A percentile compares a stretch with the other conserved stretches of the same genome.
phyloP scores from a whole-genome alignment of 92 coral and sea anemone species.

The Actinostola sp. region DNA sequence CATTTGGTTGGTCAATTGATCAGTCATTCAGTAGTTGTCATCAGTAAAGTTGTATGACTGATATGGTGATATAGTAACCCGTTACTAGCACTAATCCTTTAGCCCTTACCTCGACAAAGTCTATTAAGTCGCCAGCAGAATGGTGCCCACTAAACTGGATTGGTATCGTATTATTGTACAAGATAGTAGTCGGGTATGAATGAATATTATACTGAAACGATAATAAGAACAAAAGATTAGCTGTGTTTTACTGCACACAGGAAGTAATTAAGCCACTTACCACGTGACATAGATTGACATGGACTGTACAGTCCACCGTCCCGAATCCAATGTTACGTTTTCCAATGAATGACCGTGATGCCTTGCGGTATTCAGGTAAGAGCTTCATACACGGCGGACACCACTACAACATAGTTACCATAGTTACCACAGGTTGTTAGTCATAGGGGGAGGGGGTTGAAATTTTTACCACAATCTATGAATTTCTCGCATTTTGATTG shows the following conservation, averaged over 20 bases:
- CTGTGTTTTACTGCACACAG: neutral
- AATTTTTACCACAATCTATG: no score
- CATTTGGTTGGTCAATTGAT: no score
- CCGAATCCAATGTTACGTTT: conserved; percentile 84
- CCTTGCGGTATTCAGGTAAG: conserved; percentile 96
- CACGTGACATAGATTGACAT: conserved; percentile 80
- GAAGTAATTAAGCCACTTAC: conserved; percentile 46
- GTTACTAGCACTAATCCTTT: neutral
- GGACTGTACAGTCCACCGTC: conserved; percentile 96
- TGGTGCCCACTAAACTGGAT: conserved; percentile 92
- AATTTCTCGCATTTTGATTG: no score
- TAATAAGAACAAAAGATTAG: no score
- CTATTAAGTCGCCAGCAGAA: conserved; percentile 85
- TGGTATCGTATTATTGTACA: conserved; percentile 88
- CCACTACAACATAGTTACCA: conserved; percentile 62
- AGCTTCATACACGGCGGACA: conserved; percentile 98
- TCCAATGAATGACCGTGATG: conserved; percentile 77
- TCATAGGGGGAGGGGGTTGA: no score
- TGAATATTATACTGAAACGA: conserved; percentile 89
- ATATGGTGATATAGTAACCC: neutral
- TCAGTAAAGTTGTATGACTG: no score
- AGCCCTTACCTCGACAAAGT: conserved; percentile 88
- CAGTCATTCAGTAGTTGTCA: no score
- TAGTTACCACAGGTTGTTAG: neutral
- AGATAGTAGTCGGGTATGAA: conserved; percentile 92